Evolutionary conservation across 2,888 invertebrate species (phyloP), one percentile per base, ranked within the genome.

Genomic region (Lampropteryx suffumata): DNA sequence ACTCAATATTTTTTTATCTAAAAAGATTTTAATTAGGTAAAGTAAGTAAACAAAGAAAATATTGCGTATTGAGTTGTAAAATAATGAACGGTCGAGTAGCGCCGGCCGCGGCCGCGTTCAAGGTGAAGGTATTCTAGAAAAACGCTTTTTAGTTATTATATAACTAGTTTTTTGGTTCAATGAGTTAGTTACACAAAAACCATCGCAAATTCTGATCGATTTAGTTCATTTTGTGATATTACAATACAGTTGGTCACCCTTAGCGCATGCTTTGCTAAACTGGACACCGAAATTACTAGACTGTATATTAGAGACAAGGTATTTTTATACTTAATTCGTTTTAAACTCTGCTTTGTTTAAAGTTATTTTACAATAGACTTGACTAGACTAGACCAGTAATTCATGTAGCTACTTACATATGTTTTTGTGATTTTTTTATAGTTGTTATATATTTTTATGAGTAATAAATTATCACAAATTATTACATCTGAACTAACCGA

Each of bases 111-210:
- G 28, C 33, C 34, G 39, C 34, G 29, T 33, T 35, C 52, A 53
- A 53, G 52, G 52, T 53, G 48, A 48, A 53, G 47, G 52, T 40
- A 21, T 21, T 40, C 9, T 13, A 14, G 29, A 48, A 51, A 51
- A 48, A 48, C 39, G 48, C 7, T 48, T 48, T 48, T 40, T 40
- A 34, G 11, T 47, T 44, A 43, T 44, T 52, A 40, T 48, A 47
- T 52, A 52, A 47, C 33, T 17, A 11, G 11, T 42, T 52, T 46
- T 51, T 43, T 51, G 12, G 14, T 28, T 30, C 40, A 45, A 33
- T 40, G 9, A 37, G 13, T 35, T 24, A 9, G 41, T 51, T 51
- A 36, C 50, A 46, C 32, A 41, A 41, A 50, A 46, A 46, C 12
- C 30, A 30, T 24, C 27, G 32, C 27, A 10, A 21, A 45, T 46